These are phyloP conservation scores for Anomalospiza imberbis DNA, from an alignment of 2,797 vertebrate genomes.

Conservation along the genomic window DNA sequence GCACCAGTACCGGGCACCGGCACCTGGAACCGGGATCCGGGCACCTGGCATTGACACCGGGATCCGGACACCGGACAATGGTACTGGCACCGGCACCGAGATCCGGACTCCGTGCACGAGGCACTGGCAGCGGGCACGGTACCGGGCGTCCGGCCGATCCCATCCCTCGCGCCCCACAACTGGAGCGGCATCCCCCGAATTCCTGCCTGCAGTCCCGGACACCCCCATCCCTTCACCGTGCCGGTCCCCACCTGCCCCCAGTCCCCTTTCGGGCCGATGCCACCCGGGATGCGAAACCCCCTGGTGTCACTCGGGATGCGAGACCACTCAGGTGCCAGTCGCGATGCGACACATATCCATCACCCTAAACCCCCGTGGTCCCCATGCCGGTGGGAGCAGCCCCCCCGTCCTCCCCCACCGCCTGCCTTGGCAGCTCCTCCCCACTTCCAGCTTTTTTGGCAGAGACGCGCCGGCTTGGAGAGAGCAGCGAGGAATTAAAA, in stretches of 20 bases:
- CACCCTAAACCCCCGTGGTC: not conserved
- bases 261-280: too few relatives aligned
- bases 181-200: not conserved
- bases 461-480: conserved; percentile 79
- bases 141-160: not conserved
- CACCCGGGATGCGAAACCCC: not conserved
- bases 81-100: not conserved
- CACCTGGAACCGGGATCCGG: not conserved
- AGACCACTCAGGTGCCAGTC: not conserved
- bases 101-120: not conserved
- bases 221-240: too few relatives aligned
- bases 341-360: not conserved
- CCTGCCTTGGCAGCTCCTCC: conserved; percentile 82
- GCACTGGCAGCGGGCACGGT: not conserved
- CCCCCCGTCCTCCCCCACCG: conserved; percentile 63
- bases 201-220: too few relatives aligned
- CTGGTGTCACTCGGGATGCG: not conserved
- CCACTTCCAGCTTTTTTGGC: conserved; percentile 62
- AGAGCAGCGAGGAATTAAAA: conserved; percentile 68
- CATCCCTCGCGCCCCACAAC: not conserved
- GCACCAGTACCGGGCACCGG: not conserved
- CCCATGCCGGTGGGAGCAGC: not conserved
- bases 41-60: not conserved
- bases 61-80: not conserved
- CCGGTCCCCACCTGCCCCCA: not conserved